Evolutionary conservation across 2,797 vertebrate genomes (phyloP).

Genomic region (Buceros bicornis): DNA sequence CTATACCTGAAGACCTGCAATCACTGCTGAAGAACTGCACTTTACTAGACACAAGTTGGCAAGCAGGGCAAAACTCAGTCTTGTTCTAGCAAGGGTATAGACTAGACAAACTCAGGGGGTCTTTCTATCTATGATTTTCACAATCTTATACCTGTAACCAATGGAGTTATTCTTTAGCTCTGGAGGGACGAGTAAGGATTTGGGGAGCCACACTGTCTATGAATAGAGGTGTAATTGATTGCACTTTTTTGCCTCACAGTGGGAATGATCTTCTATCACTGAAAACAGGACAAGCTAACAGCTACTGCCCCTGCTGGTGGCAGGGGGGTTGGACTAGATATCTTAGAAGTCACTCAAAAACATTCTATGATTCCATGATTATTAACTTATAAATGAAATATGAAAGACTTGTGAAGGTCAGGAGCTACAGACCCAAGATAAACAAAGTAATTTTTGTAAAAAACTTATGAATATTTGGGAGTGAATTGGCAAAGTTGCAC

Average conservation of each 20-base stretch:
- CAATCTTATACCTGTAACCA: not conserved
- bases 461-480: not conserved
- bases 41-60: not conserved
- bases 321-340: not conserved
- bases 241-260: not conserved
- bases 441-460: not conserved
- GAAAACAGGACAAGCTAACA: not conserved
- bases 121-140: not conserved
- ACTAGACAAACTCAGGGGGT: not conserved
- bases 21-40: not conserved
- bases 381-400: not conserved
- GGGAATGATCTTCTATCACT: not conserved
- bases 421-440: not conserved
- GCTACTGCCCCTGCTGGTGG: not conserved
- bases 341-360: not conserved
- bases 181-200: not conserved
- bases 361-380: not conserved
- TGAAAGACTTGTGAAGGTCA: not conserved
- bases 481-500: not conserved
- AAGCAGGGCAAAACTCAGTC: not conserved
- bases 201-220: fast-evolving
- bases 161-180: not conserved
- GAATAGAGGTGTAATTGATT: not conserved
- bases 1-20: not conserved
- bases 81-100: not conserved